Evolutionary conservation across 2,797 vertebrate genomes (phyloP), one percentile per base, ranked within the genome.

Genomic region (Karalla daura): DNA sequence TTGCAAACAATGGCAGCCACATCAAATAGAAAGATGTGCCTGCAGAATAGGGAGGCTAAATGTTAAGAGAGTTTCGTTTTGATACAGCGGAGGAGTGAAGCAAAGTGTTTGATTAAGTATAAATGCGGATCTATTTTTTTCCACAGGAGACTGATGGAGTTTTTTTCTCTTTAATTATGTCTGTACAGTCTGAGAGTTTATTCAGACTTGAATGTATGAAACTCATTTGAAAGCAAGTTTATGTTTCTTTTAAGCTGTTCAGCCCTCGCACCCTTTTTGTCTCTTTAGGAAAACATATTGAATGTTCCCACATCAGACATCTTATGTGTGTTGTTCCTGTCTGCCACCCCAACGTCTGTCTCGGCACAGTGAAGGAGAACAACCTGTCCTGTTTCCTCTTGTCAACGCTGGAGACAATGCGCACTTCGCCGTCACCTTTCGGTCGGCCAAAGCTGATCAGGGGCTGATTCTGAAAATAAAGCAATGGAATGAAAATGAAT

Each of bases 1-100:
- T 98, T 98, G 80, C 97, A 98, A 45, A 98, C 93, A 27, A 98
- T 95, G 58, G 95, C 94, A 13, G 96, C 97, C 66, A 95, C 75
- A 69, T 98, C 97, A 74, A 98, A 98, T 70, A 98, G 86, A 85
- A 98, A 98, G 78, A 98, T 97, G 81, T 98, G 96, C 88, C 97
- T 98, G 81, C 7, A 44, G 67, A 47, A 45, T 12, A 35, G 39
- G 23, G 63, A 36, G 37, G 47, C 3, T 21, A 3, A 37, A 24
- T 14, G 15, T 67, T 33, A 18, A n/a, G n/a, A n/a, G n/a, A n/a
- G n/a, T n/a, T n/a, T n/a, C n/a, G n/a, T n/a, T n/a, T n/a, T n/a
- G n/a, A n/a, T n/a, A n/a, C n/a, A n/a, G n/a, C n/a, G n/a, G n/a
- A n/a, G n/a, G n/a, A n/a, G n/a, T n/a, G n/a, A n/a, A n/a, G n/a